phyloP scores from a whole-genome alignment of 2,113 vertebrate species.

The Saccopteryx leptura region DNA sequence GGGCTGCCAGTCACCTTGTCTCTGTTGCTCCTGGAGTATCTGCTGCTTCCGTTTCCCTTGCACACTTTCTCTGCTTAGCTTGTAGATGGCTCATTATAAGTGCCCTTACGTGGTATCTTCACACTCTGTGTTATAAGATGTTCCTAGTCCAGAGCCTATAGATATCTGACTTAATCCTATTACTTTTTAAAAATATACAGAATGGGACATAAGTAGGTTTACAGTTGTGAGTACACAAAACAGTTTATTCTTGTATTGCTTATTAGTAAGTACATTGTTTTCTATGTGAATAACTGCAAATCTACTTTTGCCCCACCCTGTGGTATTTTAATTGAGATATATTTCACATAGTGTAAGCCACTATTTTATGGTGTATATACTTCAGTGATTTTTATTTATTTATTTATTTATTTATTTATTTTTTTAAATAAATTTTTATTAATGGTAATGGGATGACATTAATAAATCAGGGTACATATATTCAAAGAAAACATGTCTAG shows the following conservation, averaged over 20 bases:
- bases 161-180: background rate
- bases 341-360: background rate
- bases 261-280: background rate
- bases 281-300: background rate
- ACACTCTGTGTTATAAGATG: background rate
- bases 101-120: background rate
- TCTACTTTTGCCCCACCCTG: background rate
- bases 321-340: background rate
- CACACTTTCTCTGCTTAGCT: background rate
- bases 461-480: no score
- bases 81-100: background rate
- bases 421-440: no score
- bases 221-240: background rate
- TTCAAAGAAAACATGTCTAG: no score
- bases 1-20: background rate
- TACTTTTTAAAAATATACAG: background rate
- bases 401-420: no score
- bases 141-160: background rate
- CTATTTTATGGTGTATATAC: background rate
- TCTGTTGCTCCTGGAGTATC: background rate
- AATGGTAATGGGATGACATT: no score
- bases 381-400: constrained; percentile 16
- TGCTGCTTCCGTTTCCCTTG: background rate
- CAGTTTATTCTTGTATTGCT: background rate
- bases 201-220: background rate